Base-by-base conservation (phyloP, 2,797 vertebrate genomes). In the Hybognathus amarus region DNA sequence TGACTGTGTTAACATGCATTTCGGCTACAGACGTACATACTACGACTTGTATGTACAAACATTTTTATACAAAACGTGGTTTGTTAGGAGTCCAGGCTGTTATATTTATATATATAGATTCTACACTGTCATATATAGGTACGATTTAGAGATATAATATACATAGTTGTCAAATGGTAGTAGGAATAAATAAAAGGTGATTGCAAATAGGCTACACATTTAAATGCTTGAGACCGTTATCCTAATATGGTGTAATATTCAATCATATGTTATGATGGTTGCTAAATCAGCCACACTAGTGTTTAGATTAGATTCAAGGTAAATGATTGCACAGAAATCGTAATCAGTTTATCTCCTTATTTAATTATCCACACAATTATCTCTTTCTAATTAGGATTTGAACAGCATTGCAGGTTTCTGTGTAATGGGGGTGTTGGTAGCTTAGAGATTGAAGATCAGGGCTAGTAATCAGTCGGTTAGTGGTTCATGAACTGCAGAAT, bases 311-410 rank as follows among this genome's bases (percentile, higher is more conserved):
- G 40, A 69, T 77, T 77, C 27, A 69, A 77, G 64, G 47, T 76
- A 76, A 68, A 75, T 27, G 24, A 76, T 17, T 30, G 18, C 36
- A 40, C 30, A 67, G 22, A 67, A 76, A 76, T 76, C 54, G 63
- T 56, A 56, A 77, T 77, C 64, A 68, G 47, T 59, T 77, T 40
- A 82, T 20, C 47, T 82, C n/a, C 24, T 56, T 67, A 67, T 68
- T 83, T 36, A 76, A 68, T 83, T 83, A 69, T 77, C 24, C 38
- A 45, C 63, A 66, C 63, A 77, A 83, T 69, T 77, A 77, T 69
- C 1, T 9, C 61, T 56, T 76, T 40, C 47, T 83, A 76, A 77
- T 82, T 66, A 66, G 36, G 71, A 36, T 76, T 77, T 76, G 50
- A 45, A 68, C 17, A 68, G 61, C 71, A 30, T 18, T 56, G 12